Evolutionary conservation across 1,140 invertebrate genomes (phyloP).

Genomic region (Diprion similis): DNA sequence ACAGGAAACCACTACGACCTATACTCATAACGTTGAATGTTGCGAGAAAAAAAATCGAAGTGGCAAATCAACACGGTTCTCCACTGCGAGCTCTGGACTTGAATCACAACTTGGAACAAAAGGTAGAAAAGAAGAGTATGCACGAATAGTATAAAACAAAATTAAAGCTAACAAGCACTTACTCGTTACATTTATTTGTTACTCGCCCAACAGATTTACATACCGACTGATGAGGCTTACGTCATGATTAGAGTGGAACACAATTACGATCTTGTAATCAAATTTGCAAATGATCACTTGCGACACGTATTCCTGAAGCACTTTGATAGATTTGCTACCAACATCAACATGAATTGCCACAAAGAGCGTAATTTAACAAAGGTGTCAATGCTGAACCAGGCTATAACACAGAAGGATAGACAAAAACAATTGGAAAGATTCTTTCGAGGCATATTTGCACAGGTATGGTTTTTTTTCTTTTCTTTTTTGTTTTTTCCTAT

Average conservation of each 20-base stretch:
- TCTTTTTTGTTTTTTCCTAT: background rate
- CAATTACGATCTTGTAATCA: constrained; percentile 68
- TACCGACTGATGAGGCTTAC: constrained; percentile 58
- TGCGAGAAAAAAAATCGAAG: constrained; percentile 39
- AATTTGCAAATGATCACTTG: constrained; percentile 50
- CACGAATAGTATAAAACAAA: background rate
- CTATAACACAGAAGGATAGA: constrained; percentile 58
- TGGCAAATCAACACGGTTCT: constrained; percentile 46
- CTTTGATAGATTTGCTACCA: constrained; percentile 47
- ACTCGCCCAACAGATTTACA: constrained; percentile 35
- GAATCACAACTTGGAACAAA: constrained; percentile 10
- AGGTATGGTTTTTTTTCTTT: constrained; percentile 46
- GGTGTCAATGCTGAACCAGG: constrained; percentile 47
- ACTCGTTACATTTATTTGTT: background rate
- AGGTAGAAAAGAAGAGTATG: background rate
- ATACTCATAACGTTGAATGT: constrained; percentile 56
- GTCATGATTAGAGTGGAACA: constrained; percentile 64
- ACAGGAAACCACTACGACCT: constrained; percentile 46
- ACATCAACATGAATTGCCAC: constrained; percentile 33
- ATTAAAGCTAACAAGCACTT: background rate
- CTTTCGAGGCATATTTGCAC: constrained; percentile 63
- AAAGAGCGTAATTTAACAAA: constrained; percentile 36
- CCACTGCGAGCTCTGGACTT: constrained; percentile 54
- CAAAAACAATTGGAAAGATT: constrained; percentile 62
- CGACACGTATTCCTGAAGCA: constrained; percentile 45